phyloP scores from a whole-genome alignment of 2,113 vertebrate genomes.

The Oryzias celebensis region DNA sequence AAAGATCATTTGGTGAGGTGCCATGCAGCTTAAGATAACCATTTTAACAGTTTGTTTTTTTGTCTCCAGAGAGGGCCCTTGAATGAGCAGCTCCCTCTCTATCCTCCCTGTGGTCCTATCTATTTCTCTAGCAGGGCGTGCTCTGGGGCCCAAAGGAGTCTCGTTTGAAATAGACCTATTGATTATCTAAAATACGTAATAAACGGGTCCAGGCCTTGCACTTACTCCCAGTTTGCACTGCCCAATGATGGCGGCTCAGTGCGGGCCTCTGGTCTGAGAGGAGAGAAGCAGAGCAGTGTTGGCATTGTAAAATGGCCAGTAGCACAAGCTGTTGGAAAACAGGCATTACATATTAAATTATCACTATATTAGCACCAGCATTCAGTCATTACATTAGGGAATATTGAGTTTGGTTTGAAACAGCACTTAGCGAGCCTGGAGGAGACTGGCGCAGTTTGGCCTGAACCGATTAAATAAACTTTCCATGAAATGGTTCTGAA shows the following conservation, averaged over 20 bases:
- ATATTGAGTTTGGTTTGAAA: slow-evolving; percentile 76
- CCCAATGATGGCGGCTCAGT: slow-evolving; percentile 18
- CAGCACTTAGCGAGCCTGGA: slow-evolving; percentile 73
- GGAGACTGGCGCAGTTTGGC: slow-evolving; percentile 74
- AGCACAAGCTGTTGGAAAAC: slow-evolving; percentile 74
- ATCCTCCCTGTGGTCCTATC: slow-evolving; percentile 53
- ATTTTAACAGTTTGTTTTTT: slow-evolving; percentile 29
- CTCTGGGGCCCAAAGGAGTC: slow-evolving; percentile 21
- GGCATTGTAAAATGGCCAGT: slow-evolving; percentile 71
- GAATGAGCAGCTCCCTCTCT: slow-evolving; percentile 61
- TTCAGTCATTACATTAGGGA: slow-evolving; percentile 83
- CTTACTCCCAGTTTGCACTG: slow-evolving; percentile 25
- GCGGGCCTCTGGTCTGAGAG: slow-evolving; percentile 34
- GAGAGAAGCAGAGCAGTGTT: slow-evolving; percentile 64
- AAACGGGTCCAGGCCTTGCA: slow-evolving; percentile 25
- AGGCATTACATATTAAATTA: slow-evolving; percentile 83
- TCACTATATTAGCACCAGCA: slow-evolving; percentile 83
- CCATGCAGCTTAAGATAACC: slow-evolving; percentile 62
- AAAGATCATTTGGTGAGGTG: slow-evolving; percentile 59
- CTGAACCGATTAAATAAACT: slow-evolving; percentile 81
- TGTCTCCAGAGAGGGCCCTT: slow-evolving; percentile 53
- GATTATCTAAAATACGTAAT: slow-evolving; percentile 71
- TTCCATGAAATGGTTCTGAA: slow-evolving; percentile 81
- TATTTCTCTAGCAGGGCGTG: slow-evolving; percentile 30
- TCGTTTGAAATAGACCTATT: slow-evolving; percentile 65